A percentile compares a stretch with the other conserved stretches of the same genome.
Conservation (phyloP, 2,797 vertebrate species). For the Pseudopleuronectes americanus region DNA sequence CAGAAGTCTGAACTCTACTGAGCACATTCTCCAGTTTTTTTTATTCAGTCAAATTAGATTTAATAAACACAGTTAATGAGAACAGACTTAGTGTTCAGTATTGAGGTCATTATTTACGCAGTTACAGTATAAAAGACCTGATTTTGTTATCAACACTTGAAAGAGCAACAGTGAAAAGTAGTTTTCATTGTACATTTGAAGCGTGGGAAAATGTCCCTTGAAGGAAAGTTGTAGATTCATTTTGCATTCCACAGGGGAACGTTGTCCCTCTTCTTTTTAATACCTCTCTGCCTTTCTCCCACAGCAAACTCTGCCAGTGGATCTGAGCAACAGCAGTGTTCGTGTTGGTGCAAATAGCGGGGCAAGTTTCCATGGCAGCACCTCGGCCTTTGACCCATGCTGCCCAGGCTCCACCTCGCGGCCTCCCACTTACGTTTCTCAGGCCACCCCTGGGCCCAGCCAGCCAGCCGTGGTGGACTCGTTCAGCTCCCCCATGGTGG, state of each 20-base stretch:
- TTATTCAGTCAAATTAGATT: too few species aligned
- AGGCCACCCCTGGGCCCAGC: constrained; percentile 88
- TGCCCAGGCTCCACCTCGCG: constrained; percentile 94
- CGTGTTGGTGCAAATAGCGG: constrained; percentile 87
- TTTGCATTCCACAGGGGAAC: neutral
- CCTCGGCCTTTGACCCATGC: constrained; percentile 97
- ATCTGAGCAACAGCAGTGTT: constrained; percentile 94
- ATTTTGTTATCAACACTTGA: neutral
- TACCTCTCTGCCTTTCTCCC: constrained; percentile 20
- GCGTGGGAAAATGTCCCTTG: neutral
- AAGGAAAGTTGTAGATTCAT: neutral
- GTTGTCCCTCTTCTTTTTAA: constrained; percentile 17
- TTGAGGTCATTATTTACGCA: too few species aligned
- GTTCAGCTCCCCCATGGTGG: constrained; percentile 89
- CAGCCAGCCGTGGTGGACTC: constrained; percentile 90
- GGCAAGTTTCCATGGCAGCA: constrained; percentile 90
- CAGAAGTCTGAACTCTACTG: too few species aligned
- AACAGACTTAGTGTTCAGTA: too few species aligned
- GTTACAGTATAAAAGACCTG: too few species aligned
- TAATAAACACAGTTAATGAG: too few species aligned
- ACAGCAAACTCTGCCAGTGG: constrained; percentile 96
- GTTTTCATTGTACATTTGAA: neutral
- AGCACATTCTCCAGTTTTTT: too few species aligned
- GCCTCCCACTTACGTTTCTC: constrained; percentile 89
- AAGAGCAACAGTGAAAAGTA: too few species aligned